Evolutionary conservation across 1,140 invertebrate species (phyloP).

Genomic region (Drosophila mauritiana): DNA sequence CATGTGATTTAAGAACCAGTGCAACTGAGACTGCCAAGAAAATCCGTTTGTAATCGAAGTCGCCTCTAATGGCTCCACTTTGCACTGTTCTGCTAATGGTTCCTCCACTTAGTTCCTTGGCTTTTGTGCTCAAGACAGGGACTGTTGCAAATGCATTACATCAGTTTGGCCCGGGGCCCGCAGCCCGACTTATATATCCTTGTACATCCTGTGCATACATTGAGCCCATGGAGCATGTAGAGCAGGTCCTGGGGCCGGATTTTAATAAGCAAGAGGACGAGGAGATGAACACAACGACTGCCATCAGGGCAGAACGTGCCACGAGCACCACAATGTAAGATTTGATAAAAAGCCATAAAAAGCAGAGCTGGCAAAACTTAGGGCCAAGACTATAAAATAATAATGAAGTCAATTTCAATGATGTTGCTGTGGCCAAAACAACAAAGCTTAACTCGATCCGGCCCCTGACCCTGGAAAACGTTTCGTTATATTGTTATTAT

Average conservation of each 20-base stretch:
- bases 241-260: slow-evolving; percentile 37
- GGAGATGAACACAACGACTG: slow-evolving; percentile 12
- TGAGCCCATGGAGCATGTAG: slow-evolving; percentile 11
- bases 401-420: slow-evolving; percentile 82
- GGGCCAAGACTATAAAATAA: slow-evolving; percentile 69
- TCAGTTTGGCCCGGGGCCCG: slow-evolving; percentile 3
- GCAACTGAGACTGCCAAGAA: background rate
- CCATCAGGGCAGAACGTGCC: slow-evolving; percentile 66
- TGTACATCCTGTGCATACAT: slow-evolving; percentile 5
- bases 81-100: slow-evolving; percentile 29
- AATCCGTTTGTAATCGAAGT: slow-evolving; percentile 18
- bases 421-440: slow-evolving; percentile 46
- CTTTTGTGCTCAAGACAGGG: slow-evolving; percentile 17
- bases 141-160: slow-evolving; percentile 54
- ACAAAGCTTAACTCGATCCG: slow-evolving; percentile 43
- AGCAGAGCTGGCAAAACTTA: slow-evolving; percentile 40
- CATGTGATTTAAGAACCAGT: background rate
- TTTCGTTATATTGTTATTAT: slow-evolving; percentile 48
- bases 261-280: slow-evolving; percentile 66
- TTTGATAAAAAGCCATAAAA: slow-evolving; percentile 67
- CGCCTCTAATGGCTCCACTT: slow-evolving; percentile 16
- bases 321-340: slow-evolving; percentile 72
- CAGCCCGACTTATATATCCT: slow-evolving; percentile 17
- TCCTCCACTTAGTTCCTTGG: slow-evolving; percentile 2
- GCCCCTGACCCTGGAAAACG: slow-evolving; percentile 10